These are phyloP conservation scores for Balearica regulorum DNA, from an alignment of 2,797 vertebrate species.

Conservation along the genomic window DNA sequence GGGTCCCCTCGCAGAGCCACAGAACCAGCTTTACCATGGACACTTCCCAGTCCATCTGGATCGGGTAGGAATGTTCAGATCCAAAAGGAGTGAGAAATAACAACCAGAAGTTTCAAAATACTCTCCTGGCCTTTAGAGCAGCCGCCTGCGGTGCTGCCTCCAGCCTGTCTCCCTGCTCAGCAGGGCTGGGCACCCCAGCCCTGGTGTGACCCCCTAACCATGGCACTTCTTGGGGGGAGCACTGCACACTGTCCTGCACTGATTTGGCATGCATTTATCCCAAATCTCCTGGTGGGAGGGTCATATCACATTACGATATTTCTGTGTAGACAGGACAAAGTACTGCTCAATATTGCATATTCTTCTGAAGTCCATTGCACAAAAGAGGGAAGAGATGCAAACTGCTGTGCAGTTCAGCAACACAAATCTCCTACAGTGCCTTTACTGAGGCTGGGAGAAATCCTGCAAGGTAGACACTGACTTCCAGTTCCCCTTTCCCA, in stretches of 20 bases:
- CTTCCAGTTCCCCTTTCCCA: neutral
- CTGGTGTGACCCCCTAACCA: neutral
- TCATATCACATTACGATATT: neutral
- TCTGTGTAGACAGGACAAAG: neutral
- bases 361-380: neutral
- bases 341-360: neutral
- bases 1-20: neutral
- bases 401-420: neutral
- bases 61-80: neutral
- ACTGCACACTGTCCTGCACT: neutral
- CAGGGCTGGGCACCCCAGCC: accelerated
- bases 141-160: neutral
- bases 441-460: neutral
- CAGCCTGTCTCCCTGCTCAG: neutral
- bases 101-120: neutral
- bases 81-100: neutral
- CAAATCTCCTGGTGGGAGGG: neutral
- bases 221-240: neutral
- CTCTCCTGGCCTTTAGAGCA: neutral
- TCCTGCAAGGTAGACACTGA: neutral
- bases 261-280: neutral
- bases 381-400: neutral
- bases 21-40: neutral
- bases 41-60: neutral
- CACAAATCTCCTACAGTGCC: neutral